Conservation (phyloP, 1,140 invertebrate genomes). For the Saccostrea cuccullata region DNA sequence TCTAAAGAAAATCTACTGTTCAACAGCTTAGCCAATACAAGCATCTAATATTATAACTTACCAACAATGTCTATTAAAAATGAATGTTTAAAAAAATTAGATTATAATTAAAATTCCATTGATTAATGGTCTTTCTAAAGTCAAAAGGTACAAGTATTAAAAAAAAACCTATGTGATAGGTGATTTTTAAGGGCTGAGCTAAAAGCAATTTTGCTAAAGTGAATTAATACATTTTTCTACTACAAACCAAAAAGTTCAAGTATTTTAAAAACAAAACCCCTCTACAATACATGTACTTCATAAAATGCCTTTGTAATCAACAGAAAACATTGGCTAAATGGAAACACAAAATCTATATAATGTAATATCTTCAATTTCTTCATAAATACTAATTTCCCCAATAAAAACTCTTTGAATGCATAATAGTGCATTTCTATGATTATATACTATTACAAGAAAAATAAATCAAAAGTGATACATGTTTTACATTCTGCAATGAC, state of each 20-base stretch:
- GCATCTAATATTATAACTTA: slow-evolving; percentile 19
- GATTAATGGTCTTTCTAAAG: background rate
- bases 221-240: background rate
- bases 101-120: background rate
- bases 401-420: too few relatives aligned
- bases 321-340: too few relatives aligned
- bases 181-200: background rate
- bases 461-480: too few relatives aligned
- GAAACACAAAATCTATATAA: too few relatives aligned
- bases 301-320: too few relatives aligned
- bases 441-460: too few relatives aligned
- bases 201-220: background rate
- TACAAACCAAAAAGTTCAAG: background rate
- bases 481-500: too few relatives aligned
- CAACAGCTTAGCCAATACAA: slow-evolving; percentile 14
- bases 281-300: too few relatives aligned
- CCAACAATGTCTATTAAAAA: slow-evolving; percentile 25
- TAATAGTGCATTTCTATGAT: too few relatives aligned
- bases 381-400: too few relatives aligned
- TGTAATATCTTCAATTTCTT: too few relatives aligned
- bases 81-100: background rate
- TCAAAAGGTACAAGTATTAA: background rate
- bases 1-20: background rate
- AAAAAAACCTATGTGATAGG: background rate
- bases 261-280: too few relatives aligned